Percentiles rank a stretch among this genome's conserved stretches.
These are phyloP conservation scores for Stenolophus ochropezus DNA, from an alignment of 2,888 invertebrate genomes.

Conservation along the genomic window DNA sequence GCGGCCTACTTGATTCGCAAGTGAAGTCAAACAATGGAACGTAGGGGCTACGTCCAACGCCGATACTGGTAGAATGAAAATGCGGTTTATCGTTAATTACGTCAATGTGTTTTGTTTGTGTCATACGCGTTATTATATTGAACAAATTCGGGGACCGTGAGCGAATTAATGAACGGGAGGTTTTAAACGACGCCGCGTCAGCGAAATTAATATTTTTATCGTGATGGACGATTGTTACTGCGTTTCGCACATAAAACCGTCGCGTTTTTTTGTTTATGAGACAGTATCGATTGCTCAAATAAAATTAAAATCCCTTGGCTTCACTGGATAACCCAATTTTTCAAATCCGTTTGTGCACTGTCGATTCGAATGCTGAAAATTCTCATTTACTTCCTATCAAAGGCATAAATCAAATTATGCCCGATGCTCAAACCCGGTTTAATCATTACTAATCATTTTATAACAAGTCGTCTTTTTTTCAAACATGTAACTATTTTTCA, in stretches of 20 bases:
- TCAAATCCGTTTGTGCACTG: conserved; percentile 24
- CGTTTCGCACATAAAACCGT: conserved; percentile 34
- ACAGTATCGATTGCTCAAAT: conserved; percentile 45
- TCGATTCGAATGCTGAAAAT: conserved; percentile 24
- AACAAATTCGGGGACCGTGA: conserved; percentile 46
- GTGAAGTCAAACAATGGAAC: conserved; percentile 50
- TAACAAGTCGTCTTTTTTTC: background rate
- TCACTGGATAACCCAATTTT: conserved; percentile 34
- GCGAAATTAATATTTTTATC: conserved; percentile 58
- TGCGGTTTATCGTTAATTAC: conserved; percentile 54
- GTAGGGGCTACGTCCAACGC: conserved; percentile 22
- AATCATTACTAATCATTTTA: conserved; percentile 12
- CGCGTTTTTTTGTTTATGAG: conserved; percentile 33
- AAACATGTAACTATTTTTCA: background rate
- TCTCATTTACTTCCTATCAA: conserved; percentile 17
- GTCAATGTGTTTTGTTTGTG: conserved; percentile 51
- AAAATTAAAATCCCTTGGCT: conserved; percentile 39
- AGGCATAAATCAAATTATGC: conserved; percentile 27
- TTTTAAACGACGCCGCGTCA: conserved; percentile 46
- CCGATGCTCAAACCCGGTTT: conserved; percentile 2
- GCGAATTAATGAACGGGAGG: conserved; percentile 52
- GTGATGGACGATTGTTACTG: conserved; percentile 49
- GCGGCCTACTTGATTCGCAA: conserved; percentile 34
- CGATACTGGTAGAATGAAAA: conserved; percentile 43
- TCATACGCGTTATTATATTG: conserved; percentile 39